phyloP scores from a whole-genome alignment of 2,797 vertebrate genomes.

The Tragelaphus eurycerus region DNA sequence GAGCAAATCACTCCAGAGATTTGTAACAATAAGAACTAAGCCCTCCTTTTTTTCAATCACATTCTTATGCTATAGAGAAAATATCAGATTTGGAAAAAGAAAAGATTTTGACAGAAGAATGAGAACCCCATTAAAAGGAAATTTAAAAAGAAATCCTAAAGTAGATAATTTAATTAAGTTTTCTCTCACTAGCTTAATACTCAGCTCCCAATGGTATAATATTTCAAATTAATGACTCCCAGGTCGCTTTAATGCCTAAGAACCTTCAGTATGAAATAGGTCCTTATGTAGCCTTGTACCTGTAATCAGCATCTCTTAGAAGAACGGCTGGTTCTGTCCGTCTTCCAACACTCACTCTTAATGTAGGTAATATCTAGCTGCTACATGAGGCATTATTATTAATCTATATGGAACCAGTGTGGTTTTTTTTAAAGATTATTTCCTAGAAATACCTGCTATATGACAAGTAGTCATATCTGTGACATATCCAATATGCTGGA shows the following conservation, averaged over 20 bases:
- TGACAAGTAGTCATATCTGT: neutral
- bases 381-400: neutral
- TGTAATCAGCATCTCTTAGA: neutral
- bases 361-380: neutral
- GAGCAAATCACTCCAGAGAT: neutral
- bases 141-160: neutral
- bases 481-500: neutral
- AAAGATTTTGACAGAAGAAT: neutral
- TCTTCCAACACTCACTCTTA: neutral
- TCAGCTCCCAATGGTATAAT: neutral
- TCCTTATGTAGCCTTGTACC: neutral
- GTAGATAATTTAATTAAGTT: neutral
- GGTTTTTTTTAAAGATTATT: neutral
- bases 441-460: neutral
- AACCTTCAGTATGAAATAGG: neutral
- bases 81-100: neutral
- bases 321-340: neutral
- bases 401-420: neutral
- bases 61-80: neutral
- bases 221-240: neutral
- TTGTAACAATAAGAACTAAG: constrained; percentile 20
- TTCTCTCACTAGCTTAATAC: neutral
- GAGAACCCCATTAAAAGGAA: constrained; percentile 16
- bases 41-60: neutral
- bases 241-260: neutral